Percentiles rank a stretch among this genome's conserved stretches.
Evolutionary conservation across 2,888 invertebrate species (phyloP).

Genomic region (Drosophila kambysellisi): DNA sequence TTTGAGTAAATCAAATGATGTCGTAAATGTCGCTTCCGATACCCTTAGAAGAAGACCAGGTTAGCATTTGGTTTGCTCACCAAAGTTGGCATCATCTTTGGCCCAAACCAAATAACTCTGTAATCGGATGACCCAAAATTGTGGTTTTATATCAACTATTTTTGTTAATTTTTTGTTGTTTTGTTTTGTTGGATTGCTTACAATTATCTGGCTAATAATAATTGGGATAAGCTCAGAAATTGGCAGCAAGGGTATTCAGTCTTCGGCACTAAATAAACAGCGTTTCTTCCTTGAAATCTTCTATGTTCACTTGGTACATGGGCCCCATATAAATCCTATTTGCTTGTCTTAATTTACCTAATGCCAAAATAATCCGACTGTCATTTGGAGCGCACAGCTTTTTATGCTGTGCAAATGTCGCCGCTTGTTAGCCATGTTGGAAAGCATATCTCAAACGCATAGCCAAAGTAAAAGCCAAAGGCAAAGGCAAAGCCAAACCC

Average conservation of each 20-base stretch:
- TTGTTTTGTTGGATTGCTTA: too few species aligned
- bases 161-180: background rate
- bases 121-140: background rate
- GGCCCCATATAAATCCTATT: slow-evolving; percentile 65
- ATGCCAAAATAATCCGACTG: slow-evolving; percentile 55
- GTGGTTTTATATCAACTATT: background rate
- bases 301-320: slow-evolving; percentile 21
- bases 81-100: background rate
- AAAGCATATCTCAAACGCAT: background rate
- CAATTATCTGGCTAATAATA: background rate
- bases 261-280: background rate
- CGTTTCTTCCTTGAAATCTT: background rate
- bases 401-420: slow-evolving; percentile 46
- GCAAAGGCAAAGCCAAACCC: background rate
- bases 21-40: slow-evolving; percentile 55
- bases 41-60: background rate
- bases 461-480: background rate
- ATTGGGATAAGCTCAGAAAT: too few species aligned
- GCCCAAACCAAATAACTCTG: background rate
- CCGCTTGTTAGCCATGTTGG: slow-evolving; percentile 29
- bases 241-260: background rate
- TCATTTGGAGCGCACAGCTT: slow-evolving; percentile 43
- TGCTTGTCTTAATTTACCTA: slow-evolving; percentile 70
- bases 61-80: background rate
- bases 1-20: slow-evolving; percentile 72